Evolutionary conservation across 2,797 vertebrate species (phyloP), one percentile per base, ranked within the genome.

Genomic region (Brotula barbata): DNA sequence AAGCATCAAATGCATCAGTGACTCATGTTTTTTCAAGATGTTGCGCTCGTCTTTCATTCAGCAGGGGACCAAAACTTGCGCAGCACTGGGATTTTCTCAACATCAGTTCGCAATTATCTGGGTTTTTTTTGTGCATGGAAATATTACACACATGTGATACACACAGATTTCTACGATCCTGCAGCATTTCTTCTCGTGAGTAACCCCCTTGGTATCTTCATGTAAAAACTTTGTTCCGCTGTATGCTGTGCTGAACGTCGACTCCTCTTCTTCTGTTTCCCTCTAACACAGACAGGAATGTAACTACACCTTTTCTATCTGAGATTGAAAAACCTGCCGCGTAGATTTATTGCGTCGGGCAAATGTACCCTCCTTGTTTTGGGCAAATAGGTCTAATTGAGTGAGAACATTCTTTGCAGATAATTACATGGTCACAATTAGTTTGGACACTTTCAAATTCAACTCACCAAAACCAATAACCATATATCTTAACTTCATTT

Each of bases 231-330:
- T 8, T 55, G 17, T 62, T 63, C 53, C 20, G 58, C 43, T 51
- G 12, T 51, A 34, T 13, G 43, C 37, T 57, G n/a, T 49, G 48
- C 2, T 59, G 53, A 48, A 34, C 60, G 44, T 63, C 28, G 61
- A 70, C 58, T 44, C 12, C 41, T 55, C 48, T 44, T 69, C 59
- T 73, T 75, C 21, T 44, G 34, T 15, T 39, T 14, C 12, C 76
- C 79, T 83, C 40, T 54, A 33, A 70, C 74, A 78, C 63, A 71
- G 66, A 67, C 71, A 78, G 74, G 63, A 73, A 67, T 63, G 64
- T 34, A 39, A 14, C 52, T 65, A 7, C 13, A 36, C 34, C 34
- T 36, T 10, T 39, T 75, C 37, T 61, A 33, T 28, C 9, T 45
- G 5, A 39, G 37, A 14, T 2, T 39, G 14, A 5, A 4, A 39